phyloP scores from a whole-genome alignment of 2,113 vertebrate genomes.

The Osmerus eperlanus region DNA sequence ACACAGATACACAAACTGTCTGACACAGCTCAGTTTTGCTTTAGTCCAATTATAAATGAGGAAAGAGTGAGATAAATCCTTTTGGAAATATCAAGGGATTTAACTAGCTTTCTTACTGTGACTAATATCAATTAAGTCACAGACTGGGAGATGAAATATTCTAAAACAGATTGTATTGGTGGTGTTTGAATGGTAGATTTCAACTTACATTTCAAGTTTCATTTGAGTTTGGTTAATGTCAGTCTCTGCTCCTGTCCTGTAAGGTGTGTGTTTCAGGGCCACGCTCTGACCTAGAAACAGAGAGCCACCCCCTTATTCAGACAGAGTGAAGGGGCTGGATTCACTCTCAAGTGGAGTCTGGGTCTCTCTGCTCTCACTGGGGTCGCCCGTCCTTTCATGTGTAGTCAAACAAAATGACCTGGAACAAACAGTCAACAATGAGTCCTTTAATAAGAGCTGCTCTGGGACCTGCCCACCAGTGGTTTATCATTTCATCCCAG shows the following conservation, averaged over 20 bases:
- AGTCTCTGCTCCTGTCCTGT: slow-evolving; percentile 7
- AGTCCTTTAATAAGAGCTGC: slow-evolving; percentile 64
- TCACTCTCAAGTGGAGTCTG: slow-evolving; percentile 35
- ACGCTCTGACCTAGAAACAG: slow-evolving; percentile 63
- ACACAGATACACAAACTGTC: not conserved
- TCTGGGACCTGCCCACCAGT: slow-evolving; percentile 47
- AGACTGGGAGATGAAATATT: too few relatives aligned
- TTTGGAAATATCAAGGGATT: not conserved
- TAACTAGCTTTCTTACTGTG: not conserved
- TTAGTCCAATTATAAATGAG: not conserved
- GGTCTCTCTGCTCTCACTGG: slow-evolving; percentile 41
- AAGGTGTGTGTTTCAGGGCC: slow-evolving; percentile 59
- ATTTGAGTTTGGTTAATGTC: slow-evolving; percentile 28
- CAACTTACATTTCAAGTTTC: too few relatives aligned
- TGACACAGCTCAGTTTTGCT: not conserved
- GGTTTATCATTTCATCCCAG: slow-evolving; percentile 62
- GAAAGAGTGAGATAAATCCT: slow-evolving; percentile 6
- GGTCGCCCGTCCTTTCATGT: slow-evolving; percentile 57
- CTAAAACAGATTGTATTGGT: too few relatives aligned
- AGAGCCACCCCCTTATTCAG: slow-evolving; percentile 47
- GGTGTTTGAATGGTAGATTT: too few relatives aligned
- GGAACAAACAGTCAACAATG: slow-evolving; percentile 69
- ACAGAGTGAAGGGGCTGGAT: slow-evolving; percentile 47
- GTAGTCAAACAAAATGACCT: slow-evolving; percentile 64
- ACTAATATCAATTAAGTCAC: too few relatives aligned